These are phyloP conservation scores for Patella caerulea DNA, from an alignment of 2,888 invertebrate genomes.

Conservation along the genomic window DNA sequence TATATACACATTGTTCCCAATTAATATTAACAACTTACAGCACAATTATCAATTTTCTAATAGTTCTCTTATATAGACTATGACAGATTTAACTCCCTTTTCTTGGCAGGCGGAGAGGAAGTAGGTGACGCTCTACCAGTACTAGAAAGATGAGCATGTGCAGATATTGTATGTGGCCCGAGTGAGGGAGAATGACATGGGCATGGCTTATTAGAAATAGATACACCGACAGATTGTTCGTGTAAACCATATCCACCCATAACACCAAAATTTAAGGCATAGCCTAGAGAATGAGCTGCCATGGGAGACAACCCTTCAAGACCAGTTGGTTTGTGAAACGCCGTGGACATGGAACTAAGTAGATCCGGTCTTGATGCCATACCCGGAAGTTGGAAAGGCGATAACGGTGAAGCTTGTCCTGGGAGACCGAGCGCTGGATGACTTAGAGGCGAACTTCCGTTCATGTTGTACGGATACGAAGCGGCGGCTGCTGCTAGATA, in stretches of 20 bases:
- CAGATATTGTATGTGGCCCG: neutral
- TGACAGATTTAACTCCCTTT: neutral
- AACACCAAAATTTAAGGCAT: conserved; percentile 10
- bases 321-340: conserved; percentile 8
- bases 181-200: neutral
- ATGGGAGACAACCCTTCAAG: conserved; percentile 1
- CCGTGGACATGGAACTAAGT: neutral
- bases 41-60: no score
- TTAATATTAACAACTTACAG: no score
- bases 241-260: neutral
- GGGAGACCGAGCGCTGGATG: neutral
- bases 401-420: neutral
- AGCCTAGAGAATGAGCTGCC: conserved; percentile 4
- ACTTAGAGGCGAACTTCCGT: neutral
- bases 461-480: conserved; percentile 54
- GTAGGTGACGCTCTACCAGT: conserved; percentile 1
- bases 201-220: neutral
- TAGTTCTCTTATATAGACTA: neutral
- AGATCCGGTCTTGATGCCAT: neutral
- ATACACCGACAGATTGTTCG: neutral
- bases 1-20: no score
- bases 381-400: neutral
- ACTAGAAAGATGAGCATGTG: conserved; percentile 1
- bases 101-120: conserved; percentile 5
- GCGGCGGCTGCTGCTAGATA: conserved; percentile 87